Evolutionary conservation across 2,888 invertebrate genomes (phyloP), one percentile per base, ranked within the genome.

Genomic region (Pachycephus smyrnensis): DNA sequence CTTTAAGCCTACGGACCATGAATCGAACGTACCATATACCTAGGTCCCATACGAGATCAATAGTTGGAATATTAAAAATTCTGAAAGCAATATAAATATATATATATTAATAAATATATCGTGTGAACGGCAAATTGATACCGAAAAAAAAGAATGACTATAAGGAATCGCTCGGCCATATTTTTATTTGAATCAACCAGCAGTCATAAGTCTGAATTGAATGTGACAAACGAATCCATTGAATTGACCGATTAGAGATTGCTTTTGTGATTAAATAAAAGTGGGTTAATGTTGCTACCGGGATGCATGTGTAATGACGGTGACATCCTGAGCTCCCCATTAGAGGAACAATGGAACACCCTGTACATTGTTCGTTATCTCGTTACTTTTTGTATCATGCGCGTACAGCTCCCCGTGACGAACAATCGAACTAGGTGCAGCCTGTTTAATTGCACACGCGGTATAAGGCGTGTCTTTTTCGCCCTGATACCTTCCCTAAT

Each of bases 181-280:
- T 23, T 2, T 23, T 40, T 1, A 23, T 40, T 55, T 23, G 55
- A 55, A 23, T 55, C 23, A 2, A 55, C 55, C 23, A 23, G 9
- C 55, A 55, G 55, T 55, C 55, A 55, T 55, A 55, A 55, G 55
- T 23, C 55, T 55, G 55, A 55, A 55, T 55, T 55, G 55, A 55
- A 55, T 23, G 55, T 55, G 55, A 55, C 55, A 55, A 55, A 23
- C 55, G 55, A 23, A 55, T 23, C 55, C 55, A 55, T 55, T 55
- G 55, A 55, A 23, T 23, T 55, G 55, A 55, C 77, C 76, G 77
- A 71, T 69, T 35, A 37, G 75, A 83, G 82, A 84, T 83, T 78
- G 81, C 76, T 86, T 86, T 87, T 83, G 84, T 83, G 87, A 87
- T 87, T 82, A 81, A 84, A 85, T 82, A 86, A 87, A 87, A 87